These are phyloP conservation scores for Vulpes vulpes DNA, from an alignment of 2,113 vertebrate genomes.

Conservation along the genomic window DNA sequence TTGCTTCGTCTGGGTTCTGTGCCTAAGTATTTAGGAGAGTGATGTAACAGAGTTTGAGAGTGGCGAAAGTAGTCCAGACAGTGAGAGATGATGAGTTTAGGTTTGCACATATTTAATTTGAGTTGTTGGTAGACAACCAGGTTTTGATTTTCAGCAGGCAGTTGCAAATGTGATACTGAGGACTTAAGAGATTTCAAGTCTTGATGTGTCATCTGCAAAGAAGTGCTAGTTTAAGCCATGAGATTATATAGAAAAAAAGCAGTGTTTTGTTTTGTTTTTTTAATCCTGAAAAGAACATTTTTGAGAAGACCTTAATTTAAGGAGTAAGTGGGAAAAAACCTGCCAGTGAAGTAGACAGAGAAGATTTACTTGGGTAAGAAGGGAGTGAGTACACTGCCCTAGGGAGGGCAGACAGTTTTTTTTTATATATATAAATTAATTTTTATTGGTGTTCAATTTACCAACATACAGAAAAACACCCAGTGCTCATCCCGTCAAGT, in stretches of 20 bases:
- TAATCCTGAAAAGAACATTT: not conserved
- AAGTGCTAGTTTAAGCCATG: not conserved
- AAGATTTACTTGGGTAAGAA: not conserved
- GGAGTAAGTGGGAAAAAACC: not conserved
- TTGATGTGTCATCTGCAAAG: not conserved
- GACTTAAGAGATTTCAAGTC: not conserved
- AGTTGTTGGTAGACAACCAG: not conserved
- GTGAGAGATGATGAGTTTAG: not conserved
- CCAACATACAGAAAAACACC: no score
- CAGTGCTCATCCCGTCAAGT: no score
- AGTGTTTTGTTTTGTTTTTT: not conserved
- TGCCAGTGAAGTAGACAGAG: not conserved
- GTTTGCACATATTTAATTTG: not conserved
- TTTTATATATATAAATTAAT: no score
- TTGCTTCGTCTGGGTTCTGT: not conserved
- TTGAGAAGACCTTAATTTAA: slow-evolving; percentile 54
- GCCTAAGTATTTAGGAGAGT: not conserved
- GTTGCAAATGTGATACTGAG: not conserved
- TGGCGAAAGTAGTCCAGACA: not conserved
- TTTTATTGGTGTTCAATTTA: no score
- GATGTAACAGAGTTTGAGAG: not conserved
- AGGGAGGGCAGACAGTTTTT: not conserved
- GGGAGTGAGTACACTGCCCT: not conserved
- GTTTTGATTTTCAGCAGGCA: not conserved
- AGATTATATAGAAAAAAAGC: not conserved